Conservation (phyloP, 2,888 invertebrate genomes). For the Hedya salicella region DNA sequence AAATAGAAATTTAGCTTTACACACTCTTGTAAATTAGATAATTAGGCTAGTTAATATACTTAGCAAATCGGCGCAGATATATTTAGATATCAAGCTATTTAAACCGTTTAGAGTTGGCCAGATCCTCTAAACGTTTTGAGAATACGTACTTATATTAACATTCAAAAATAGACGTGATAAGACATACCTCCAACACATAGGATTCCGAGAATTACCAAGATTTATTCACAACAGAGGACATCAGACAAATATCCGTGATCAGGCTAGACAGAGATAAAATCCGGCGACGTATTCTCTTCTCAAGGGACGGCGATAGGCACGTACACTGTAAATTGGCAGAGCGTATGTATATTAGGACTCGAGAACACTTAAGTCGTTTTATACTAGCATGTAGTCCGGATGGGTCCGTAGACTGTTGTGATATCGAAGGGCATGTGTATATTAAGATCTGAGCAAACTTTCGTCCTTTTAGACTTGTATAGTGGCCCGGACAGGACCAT, state of each 20-base stretch:
- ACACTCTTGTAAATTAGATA: slow-evolving; percentile 33
- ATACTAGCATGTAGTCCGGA: neutral
- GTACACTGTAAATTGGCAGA: slow-evolving; percentile 6
- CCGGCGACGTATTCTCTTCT: slow-evolving; percentile 27
- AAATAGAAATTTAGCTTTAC: slow-evolving; percentile 35
- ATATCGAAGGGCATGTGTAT: slow-evolving; percentile 18
- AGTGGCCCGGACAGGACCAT: slow-evolving; percentile 50
- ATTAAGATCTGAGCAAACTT: neutral
- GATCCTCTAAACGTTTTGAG: neutral
- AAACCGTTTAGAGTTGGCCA: neutral
- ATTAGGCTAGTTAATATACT: slow-evolving; percentile 28
- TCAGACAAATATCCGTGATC: slow-evolving; percentile 40
- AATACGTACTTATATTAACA: neutral
- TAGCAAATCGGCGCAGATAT: slow-evolving; percentile 5
- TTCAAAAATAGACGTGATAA: slow-evolving; percentile 1
- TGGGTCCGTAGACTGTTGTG: neutral
- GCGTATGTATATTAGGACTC: slow-evolving; percentile 4
- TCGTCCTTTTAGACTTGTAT: slow-evolving; percentile 3
- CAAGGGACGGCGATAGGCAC: slow-evolving; percentile 14
- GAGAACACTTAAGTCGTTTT: slow-evolving; percentile 19
- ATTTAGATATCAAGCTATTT: slow-evolving; percentile 1
- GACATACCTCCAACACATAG: slow-evolving; percentile 7
- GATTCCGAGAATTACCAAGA: slow-evolving; percentile 27
- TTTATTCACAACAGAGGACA: slow-evolving; percentile 30
- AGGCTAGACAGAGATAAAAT: slow-evolving; percentile 38